phyloP scores from a whole-genome alignment of 30 jellyfish, hydroid and myxozoan species.

The Hydra vulgaris region DNA sequence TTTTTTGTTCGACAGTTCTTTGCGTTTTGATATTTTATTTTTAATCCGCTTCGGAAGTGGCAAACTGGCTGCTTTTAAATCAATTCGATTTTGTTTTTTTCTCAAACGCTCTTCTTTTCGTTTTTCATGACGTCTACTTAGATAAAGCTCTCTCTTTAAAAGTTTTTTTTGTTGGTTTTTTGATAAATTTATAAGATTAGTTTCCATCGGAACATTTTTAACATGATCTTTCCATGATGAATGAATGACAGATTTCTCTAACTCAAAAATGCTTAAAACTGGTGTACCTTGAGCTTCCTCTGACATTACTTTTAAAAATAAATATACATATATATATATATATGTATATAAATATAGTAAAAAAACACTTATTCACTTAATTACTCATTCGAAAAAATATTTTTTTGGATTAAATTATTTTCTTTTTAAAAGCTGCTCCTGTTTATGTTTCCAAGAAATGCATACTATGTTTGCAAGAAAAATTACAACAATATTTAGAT shows the following conservation, averaged over 20 bases:
- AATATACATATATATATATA: no score
- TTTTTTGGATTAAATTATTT: no score
- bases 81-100: slow-evolving; percentile 14
- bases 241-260: background rate
- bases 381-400: no score
- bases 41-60: slow-evolving; percentile 17
- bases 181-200: slow-evolving; percentile 19
- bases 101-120: slow-evolving; percentile 23
- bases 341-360: no score
- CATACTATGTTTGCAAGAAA: no score
- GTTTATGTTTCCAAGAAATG: no score
- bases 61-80: slow-evolving; percentile 13
- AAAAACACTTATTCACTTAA: no score
- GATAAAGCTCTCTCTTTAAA: slow-evolving; percentile 29
- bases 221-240: slow-evolving; percentile 12
- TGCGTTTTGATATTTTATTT: background rate
- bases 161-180: slow-evolving; percentile 51
- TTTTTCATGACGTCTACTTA: slow-evolving; percentile 16
- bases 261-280: background rate
- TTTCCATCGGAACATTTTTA: background rate
- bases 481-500: no score
- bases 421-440: no score
- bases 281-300: no score
- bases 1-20: background rate
- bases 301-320: no score